Evolutionary conservation across 2,888 invertebrate genomes (phyloP), one percentile per base, ranked within the genome.

Genomic region (Strigamia crassipes): DNA sequence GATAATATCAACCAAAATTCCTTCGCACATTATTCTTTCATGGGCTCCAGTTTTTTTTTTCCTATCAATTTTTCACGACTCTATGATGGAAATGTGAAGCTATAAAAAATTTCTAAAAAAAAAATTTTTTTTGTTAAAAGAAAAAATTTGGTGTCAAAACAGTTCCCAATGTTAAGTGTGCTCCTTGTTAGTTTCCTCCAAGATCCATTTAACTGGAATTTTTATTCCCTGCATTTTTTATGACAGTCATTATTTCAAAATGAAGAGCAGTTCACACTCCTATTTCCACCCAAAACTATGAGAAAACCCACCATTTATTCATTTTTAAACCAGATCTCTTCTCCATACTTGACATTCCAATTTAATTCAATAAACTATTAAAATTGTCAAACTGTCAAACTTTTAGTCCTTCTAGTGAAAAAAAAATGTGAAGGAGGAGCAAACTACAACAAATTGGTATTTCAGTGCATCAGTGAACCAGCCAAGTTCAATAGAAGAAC

Each of bases 231-330:
- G n/a, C 51, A 34, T 51, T 51, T 51, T 51, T 51, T 51, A 51
- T 51, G 51, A n/a, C n/a, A 51, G 51, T 51, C 51, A 51, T 51
- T 51, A 51, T 51, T 15, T 51, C 51, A 51, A 51, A n/a, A n/a
- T n/a, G n/a, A 51, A 51, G n/a, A 51, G 51, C 51, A n/a, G n/a
- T 51, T 51, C 51, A 51, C 51, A 51, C 51, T 51, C 46, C 46
- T 46, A 46, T n/a, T 51, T 51, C n/a, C 51, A 51, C 51, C 10
- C 51, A 51, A 51, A 51, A n/a, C 51, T 18, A 51, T 51, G 51
- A 15, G n/a, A 51, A 51, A 34, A 34, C 34, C 34, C 34, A 5
- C 6, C 6, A 34, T 5, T 34, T 34, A n/a, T 34, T 34, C 34
- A 34, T 34, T 34, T 34, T 34, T 34, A 34, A 34, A 34, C 4